Percentiles rank a stretch among this genome's conserved stretches.
phyloP scores from a whole-genome alignment of 2,797 vertebrate genomes.

The Amblyopsis hoosieri region DNA sequence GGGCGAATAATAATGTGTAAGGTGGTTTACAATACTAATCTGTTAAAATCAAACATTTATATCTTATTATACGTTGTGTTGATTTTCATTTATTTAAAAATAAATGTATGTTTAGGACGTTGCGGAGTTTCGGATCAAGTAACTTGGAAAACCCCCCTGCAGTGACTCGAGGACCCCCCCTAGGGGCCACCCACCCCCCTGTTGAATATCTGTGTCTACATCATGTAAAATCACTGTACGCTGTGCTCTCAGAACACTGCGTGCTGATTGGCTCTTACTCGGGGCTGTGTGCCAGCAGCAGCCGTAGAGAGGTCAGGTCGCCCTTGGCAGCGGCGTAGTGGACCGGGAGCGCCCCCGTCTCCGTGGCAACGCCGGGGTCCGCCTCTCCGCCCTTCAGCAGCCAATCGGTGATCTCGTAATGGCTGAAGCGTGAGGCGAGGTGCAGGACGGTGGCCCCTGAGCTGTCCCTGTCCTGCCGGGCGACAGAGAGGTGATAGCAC shows the following conservation, averaged over 20 bases:
- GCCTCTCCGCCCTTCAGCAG: constrained; percentile 86
- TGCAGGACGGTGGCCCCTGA: constrained; percentile 95
- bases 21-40: no score
- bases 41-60: no score
- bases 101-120: no score
- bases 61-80: no score
- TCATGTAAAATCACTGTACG: not conserved
- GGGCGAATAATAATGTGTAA: no score
- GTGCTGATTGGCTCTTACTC: constrained; percentile 79
- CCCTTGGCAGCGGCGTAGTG: constrained; percentile 98
- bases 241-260: not conserved
- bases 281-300: constrained; percentile 87
- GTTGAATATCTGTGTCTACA: no score
- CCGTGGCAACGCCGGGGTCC: constrained; percentile 84
- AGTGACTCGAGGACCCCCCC: no score
- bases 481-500: not conserved
- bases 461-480: constrained; percentile 87
- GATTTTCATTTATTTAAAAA: no score
- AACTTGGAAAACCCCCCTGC: no score
- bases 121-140: no score
- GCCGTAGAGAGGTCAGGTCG: constrained; percentile 88
- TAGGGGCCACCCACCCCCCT: no score
- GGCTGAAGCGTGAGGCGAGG: constrained; percentile 93
- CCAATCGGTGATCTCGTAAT: constrained; percentile 92
- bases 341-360: constrained; percentile 89